Evolutionary conservation across 1,140 invertebrate genomes (phyloP), one percentile per base, ranked within the genome.

Genomic region (Aphaenogaster ashmeadi): DNA sequence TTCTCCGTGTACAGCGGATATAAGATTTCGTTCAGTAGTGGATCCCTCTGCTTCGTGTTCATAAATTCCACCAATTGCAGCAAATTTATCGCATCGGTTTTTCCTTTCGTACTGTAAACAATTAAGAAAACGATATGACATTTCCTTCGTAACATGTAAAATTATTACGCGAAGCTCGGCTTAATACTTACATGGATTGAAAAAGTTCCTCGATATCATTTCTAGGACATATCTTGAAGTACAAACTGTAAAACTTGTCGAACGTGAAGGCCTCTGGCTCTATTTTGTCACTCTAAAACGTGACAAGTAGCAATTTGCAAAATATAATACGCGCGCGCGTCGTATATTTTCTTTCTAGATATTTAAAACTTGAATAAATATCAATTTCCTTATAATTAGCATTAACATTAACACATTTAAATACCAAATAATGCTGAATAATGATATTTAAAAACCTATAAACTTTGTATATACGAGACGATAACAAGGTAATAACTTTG

Each of bases 131-230:
- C 18, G 3, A 50, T 44, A 44, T 27, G 9, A 78, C 11, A 13
- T 33, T n/a, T 60, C 2, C 4, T 67, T 21, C n/a, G 18, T 52
- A 80, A 80, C 4, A 15, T 58, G 9, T 72, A 13, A 60, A 60
- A 84, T 41, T 56, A 2, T 79, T 58, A 4, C 36, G 4, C 21
- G 44, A 27, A 18, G 21, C 1, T 7, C 13, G 5, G n/a, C n/a
- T 62, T 33, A 4, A 60, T 88, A 97, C 98, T 98, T 96, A 99
- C 99, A 99, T 98, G 79, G 98, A 98, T 94, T 99, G 97, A 94
- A 99, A 99, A 1, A 99, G 96, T 95, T 99, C 99, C 94, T 99
- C 99, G 89, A 99, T 99, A 94, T 99, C 99, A 92, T 99, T 99
- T 89, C 99, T 96, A 0, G 99, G 99, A 95, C 99, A 99, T 90